Conservation (phyloP, 2,888 invertebrate species). For the Drosophila nigricruria region DNA sequence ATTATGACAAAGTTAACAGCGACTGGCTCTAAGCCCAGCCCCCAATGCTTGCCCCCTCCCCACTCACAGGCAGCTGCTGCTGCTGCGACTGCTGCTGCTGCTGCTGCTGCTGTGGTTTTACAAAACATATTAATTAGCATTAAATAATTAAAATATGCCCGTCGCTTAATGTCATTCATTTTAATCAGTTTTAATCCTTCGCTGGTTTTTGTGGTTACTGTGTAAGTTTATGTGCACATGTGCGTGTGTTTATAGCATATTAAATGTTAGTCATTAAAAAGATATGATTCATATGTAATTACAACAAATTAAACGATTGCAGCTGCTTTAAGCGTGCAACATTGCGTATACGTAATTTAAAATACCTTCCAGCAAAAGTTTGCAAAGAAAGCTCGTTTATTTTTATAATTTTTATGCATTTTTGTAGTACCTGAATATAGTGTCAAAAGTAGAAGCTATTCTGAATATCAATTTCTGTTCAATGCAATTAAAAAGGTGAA, state of each 20-base stretch:
- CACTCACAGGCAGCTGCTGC: conserved; percentile 14
- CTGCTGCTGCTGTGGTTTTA: conserved; percentile 66
- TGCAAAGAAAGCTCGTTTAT: neutral
- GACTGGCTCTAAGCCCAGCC: conserved; percentile 28
- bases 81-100: conserved; percentile 15
- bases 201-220: conserved; percentile 55
- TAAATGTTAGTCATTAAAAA: conserved; percentile 67
- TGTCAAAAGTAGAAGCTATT: neutral
- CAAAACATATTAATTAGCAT: conserved; percentile 80
- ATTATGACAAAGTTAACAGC: conserved; percentile 77
- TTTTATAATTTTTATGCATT: too few species aligned
- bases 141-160: conserved; percentile 80
- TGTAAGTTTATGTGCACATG: conserved; percentile 20
- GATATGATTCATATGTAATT: conserved; percentile 51
- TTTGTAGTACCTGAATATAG: neutral
- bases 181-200: conserved; percentile 77
- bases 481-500: neutral
- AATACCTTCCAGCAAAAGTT: neutral
- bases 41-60: neutral
- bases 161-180: conserved; percentile 79
- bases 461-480: neutral
- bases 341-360: conserved; percentile 19
- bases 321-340: conserved; percentile 16
- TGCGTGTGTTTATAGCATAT: conserved; percentile 43
- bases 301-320: conserved; percentile 47